A percentile compares a stretch with the other conserved stretches of the same genome.
Conservation (phyloP, 37 sponge, comb jelly and placozoan genomes). For the Diacarnus erythraeanus region DNA sequence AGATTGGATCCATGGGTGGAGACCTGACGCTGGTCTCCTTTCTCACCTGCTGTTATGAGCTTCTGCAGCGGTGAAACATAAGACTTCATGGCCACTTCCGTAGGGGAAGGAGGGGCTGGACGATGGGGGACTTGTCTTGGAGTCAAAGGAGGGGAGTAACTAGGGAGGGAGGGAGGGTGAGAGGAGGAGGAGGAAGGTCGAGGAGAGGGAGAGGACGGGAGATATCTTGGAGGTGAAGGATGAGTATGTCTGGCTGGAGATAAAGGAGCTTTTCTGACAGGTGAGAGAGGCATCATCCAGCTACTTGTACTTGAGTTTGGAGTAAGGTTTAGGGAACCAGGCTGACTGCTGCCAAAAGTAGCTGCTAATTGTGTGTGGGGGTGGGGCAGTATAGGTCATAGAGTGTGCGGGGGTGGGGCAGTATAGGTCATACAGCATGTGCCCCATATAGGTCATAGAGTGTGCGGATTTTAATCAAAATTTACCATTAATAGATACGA, state of each 20-base stretch:
- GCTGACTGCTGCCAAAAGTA: neutral
- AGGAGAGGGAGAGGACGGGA: neutral
- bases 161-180: neutral
- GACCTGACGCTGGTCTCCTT: constrained; percentile 41
- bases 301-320: constrained; percentile 3
- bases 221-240: neutral
- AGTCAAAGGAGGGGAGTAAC: neutral
- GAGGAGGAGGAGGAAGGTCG: neutral
- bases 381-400: neutral
- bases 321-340: neutral
- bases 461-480: neutral
- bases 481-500: constrained; percentile 2
- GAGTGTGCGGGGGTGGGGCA: neutral
- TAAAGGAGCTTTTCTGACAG: neutral
- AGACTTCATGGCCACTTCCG: neutral
- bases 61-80: constrained; percentile 54
- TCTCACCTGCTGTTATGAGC: constrained; percentile 51
- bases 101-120: constrained; percentile 1
- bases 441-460: too few relatives aligned
- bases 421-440: too few relatives aligned
- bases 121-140: neutral
- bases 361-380: neutral
- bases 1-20: constrained; percentile 16
- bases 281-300: constrained; percentile 24
- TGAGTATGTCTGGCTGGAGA: neutral